phyloP scores from a whole-genome alignment of 2,797 vertebrate genomes.

The Myotis daubentonii region DNA sequence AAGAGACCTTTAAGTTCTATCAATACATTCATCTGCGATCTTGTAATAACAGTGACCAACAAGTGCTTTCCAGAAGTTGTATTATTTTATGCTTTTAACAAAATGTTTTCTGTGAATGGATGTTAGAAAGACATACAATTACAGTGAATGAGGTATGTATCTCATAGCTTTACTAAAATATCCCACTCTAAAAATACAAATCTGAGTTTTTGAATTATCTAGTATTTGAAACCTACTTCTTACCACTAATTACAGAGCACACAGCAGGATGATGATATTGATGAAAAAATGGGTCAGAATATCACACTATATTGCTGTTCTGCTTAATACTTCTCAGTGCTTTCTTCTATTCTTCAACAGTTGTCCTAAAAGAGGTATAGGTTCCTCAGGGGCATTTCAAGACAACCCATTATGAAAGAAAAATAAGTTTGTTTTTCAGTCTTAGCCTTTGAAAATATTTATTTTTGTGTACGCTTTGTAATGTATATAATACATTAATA shows the following conservation, averaged over 20 bases:
- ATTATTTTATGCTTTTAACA: neutral
- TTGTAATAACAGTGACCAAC: neutral
- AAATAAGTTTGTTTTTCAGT: neutral
- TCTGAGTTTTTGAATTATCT: neutral
- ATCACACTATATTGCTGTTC: neutral
- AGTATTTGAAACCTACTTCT: neutral
- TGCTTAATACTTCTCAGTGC: neutral
- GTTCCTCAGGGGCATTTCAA: neutral
- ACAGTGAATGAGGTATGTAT: neutral
- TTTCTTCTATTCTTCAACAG: neutral
- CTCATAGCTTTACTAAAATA: neutral
- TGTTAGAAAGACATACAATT: neutral
- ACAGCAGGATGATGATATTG: neutral
- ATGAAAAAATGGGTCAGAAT: neutral
- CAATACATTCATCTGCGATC: neutral
- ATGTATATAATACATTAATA: neutral
- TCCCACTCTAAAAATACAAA: neutral
- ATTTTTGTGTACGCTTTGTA: neutral
- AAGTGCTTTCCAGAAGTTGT: neutral
- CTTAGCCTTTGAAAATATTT: neutral
- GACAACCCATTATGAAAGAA: neutral
- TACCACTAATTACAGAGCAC: neutral
- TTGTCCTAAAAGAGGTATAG: neutral
- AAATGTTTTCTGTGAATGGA: neutral
- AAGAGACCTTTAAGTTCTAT: neutral